These are phyloP conservation scores for Montifringilla adamsi DNA, from an alignment of 2,113 vertebrate genomes.

Conservation along the genomic window DNA sequence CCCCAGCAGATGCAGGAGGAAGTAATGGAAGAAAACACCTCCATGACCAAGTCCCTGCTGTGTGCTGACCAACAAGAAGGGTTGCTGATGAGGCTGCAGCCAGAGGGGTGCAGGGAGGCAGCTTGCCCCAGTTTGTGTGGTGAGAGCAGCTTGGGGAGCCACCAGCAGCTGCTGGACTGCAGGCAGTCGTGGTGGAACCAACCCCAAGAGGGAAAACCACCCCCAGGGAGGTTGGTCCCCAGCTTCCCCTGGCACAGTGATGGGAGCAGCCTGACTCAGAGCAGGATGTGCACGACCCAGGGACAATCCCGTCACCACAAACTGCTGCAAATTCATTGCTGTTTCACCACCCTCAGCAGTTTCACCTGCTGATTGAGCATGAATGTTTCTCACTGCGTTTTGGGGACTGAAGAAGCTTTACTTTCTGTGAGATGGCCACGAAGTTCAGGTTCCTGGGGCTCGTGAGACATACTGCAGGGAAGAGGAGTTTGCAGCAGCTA, in stretches of 20 bases:
- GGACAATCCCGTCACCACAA: background rate
- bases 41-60: background rate
- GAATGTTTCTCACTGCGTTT: background rate
- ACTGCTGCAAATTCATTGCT: background rate
- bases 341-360: background rate
- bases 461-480: rapidly evolving
- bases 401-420: background rate
- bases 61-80: background rate
- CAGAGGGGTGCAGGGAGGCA: background rate
- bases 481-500: background rate
- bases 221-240: rapidly evolving
- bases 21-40: background rate
- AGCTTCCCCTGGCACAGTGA: background rate
- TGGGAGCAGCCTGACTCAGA: background rate
- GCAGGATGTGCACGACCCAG: background rate
- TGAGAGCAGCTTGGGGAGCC: background rate
- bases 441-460: background rate
- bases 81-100: background rate
- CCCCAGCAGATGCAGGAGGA: background rate
- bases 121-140: background rate
- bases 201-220: rapidly evolving
- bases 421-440: background rate
- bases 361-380: background rate
- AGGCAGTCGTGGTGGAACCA: rapidly evolving
- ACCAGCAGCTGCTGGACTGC: background rate